Evolutionary conservation across 2,113 vertebrate genomes (phyloP), one percentile per base, ranked within the genome.

Genomic region (Vulpes vulpes): DNA sequence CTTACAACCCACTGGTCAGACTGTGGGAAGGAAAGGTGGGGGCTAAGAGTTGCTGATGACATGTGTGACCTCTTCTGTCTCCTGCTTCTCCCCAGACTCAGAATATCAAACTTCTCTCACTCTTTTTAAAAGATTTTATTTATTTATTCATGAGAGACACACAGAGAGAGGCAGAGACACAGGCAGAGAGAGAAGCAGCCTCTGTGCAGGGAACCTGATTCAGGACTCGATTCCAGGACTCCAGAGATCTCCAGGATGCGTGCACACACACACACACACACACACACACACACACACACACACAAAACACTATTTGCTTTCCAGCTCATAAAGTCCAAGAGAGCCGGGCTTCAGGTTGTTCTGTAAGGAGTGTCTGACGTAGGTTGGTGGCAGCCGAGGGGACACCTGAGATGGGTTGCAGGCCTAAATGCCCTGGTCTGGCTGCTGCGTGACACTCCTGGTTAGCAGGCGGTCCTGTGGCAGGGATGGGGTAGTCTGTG

Each of bases 401-500:
- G 12, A 51, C 35, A 22, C 27, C 8, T 78, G 22, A 43, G 43
- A 32, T 16, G 5, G 11, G 25, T 10, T 64, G 4, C 3, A 32
- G 78, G 16, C 32, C 38, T 84, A 49, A 73, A 65, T 20, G 49
- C 23, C 15, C 2, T 10, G 12, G 22, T 49, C 38, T 90, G 60
- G 51, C 43, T 62, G 16, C 74, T 0, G 1, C 1, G 0, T 32
- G 55, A 62, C 59, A 11, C 11, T 78, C 73, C 51, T 55, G 15
- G 49, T 49, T 65, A 83, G 76, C 30, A 79, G 71, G 30, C 0
- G 0, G 30, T 19, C 35, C 89, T 27, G 19, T 49, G 38, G 60
- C 12, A 62, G 51, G 10, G 38, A 11, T 23, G 3, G 35, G 2
- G 5, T 8, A 35, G 4, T 53, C 59, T 22, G 15, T 0, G 1